These are phyloP conservation scores for Streptopelia turtur DNA, from an alignment of 2,797 vertebrate species.

Conservation along the genomic window DNA sequence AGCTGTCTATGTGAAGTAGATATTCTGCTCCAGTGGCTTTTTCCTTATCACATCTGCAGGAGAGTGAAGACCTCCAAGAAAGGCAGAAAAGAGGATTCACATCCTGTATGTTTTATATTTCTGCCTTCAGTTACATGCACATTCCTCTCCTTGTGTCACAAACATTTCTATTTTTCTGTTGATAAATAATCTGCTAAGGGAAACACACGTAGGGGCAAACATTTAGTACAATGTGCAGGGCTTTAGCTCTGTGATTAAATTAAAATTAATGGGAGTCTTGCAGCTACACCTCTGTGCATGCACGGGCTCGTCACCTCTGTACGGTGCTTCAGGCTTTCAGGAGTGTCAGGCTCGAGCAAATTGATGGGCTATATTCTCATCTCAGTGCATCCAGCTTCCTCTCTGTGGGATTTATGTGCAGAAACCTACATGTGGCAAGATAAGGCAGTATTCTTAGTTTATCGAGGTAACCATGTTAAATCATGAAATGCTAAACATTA, in stretches of 20 bases:
- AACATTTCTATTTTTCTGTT: not conserved
- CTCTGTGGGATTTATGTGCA: not conserved
- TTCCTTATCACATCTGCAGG: not conserved
- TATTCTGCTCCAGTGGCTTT: not conserved
- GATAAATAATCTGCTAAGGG: not conserved
- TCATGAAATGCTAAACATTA: not conserved
- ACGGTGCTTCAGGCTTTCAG: not conserved
- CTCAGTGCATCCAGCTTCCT: not conserved
- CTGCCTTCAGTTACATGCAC: not conserved
- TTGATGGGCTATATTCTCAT: not conserved
- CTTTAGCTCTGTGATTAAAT: not conserved
- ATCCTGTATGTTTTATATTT: not conserved
- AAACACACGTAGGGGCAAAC: not conserved
- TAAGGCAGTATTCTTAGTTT: not conserved
- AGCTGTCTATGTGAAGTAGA: not conserved
- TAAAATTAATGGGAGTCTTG: not conserved
- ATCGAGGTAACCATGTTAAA: not conserved
- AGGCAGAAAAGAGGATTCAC: not conserved
- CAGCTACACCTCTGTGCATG: accelerated
- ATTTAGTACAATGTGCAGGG: not conserved
- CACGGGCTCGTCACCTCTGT: not conserved
- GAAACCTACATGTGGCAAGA: not conserved
- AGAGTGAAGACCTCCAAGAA: not conserved
- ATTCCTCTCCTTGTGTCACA: not conserved
- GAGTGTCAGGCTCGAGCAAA: not conserved